Conservation (phyloP, 2,113 vertebrate species). For the Planiliza haematocheilus region DNA sequence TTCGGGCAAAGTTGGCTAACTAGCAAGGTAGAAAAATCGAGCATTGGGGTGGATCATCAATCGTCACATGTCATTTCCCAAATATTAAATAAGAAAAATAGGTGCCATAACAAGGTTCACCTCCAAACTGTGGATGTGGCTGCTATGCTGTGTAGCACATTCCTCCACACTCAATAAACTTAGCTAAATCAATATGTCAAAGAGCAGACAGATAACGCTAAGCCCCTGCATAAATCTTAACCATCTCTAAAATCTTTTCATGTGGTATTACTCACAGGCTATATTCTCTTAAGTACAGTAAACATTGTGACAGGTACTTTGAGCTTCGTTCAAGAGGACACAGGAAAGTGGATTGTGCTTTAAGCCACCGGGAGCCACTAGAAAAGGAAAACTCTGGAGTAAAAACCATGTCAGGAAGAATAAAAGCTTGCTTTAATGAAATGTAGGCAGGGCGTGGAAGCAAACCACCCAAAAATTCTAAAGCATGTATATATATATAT, state of each 20-base stretch:
- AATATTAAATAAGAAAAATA: conserved; percentile 11
- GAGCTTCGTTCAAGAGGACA: conserved; percentile 76
- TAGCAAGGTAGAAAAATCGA: not conserved
- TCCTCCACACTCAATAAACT: conserved; percentile 82
- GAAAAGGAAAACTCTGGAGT: conserved; percentile 54
- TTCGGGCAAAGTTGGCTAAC: not conserved
- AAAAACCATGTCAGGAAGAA: conserved; percentile 56
- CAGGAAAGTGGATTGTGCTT: conserved; percentile 64
- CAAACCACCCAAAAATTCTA: conserved; percentile 14
- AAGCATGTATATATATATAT: no score
- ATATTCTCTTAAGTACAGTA: conserved; percentile 78
- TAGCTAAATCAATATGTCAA: conserved; percentile 78
- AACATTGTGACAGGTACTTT: conserved; percentile 78
- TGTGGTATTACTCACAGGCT: conserved; percentile 73
- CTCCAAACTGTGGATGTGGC: conserved; percentile 52
- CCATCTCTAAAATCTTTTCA: conserved; percentile 75
- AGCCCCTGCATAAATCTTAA: conserved; percentile 77
- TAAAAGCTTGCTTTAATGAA: conserved; percentile 63
- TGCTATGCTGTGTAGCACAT: conserved; percentile 61
- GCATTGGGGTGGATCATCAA: not conserved
- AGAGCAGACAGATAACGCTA: conserved; percentile 76
- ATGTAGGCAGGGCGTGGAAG: conserved; percentile 26
- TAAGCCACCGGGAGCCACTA: conserved; percentile 19
- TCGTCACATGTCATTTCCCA: not conserved
- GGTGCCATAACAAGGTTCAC: conserved; percentile 8